These are phyloP conservation scores for Agapostemon virescens DNA, from an alignment of 2,888 invertebrate genomes.

Conservation along the genomic window DNA sequence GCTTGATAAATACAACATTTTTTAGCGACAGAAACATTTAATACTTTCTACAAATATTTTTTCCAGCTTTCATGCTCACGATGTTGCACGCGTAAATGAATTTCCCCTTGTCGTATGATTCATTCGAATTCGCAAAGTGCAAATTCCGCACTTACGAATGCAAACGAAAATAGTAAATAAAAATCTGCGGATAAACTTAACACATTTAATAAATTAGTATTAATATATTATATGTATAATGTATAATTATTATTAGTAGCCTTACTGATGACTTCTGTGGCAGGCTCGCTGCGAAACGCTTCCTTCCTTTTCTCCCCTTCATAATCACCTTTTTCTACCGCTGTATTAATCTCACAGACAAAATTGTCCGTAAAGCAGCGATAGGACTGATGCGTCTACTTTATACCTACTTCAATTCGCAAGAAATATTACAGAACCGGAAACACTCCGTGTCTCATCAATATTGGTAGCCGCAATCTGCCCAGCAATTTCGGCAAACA, in stretches of 20 bases:
- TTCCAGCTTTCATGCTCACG: not conserved
- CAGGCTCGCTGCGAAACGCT: too few species aligned
- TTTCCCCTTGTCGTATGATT: not conserved
- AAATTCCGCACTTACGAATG: not conserved
- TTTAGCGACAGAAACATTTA: not conserved
- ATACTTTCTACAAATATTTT: not conserved
- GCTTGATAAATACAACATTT: not conserved
- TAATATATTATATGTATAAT: too few species aligned
- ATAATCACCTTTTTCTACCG: too few species aligned
- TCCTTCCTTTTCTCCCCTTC: too few species aligned
- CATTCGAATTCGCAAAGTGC: not conserved
- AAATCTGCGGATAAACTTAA: too few species aligned
- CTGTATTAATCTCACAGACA: too few species aligned
- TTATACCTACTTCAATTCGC: not conserved
- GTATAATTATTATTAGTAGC: too few species aligned
- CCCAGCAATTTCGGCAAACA: not conserved
- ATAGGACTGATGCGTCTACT: not conserved
- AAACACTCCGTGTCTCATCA: not conserved
- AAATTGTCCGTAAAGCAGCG: not conserved
- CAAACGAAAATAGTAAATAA: too few species aligned
- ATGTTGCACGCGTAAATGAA: not conserved
- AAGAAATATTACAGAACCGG: not conserved
- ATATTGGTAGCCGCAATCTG: slow-evolving; percentile 2
- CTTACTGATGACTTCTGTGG: too few species aligned
- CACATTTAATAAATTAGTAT: too few species aligned